Evolutionary conservation across 2,888 invertebrate genomes (phyloP), one percentile per base, ranked within the genome.

Genomic region (Sabatieria punctata): DNA sequence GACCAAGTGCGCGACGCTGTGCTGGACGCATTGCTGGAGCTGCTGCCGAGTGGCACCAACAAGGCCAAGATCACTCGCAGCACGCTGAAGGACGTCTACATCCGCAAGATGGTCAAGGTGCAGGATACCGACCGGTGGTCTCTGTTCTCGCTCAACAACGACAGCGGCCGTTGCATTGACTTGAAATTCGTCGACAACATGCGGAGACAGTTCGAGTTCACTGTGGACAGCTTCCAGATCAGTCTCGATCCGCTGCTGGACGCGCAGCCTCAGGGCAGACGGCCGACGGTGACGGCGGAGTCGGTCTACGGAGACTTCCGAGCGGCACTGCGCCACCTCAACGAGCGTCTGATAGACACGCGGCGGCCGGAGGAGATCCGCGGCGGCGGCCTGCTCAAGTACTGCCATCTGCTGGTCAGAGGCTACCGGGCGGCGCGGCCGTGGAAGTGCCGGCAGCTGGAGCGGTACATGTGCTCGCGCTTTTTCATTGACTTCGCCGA

Each of bases 401-500:
- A 97, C 72, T 97, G 95, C 74, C 88, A 89, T 68, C 77, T 99
- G 60, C 75, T 97, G 60, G 89, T 89, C 46, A 81, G 86, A 67
- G 85, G 82, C 65, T 97, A 93, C 75, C 78, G 81, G 60, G 79
- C 95, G 42, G 85, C 86, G 52, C 78, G 80, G 57, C 80, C 83
- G 22, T 60, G 65, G 43, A 80, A 84, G 70, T 68, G 93, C 64
- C 85, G 88, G 68, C 82, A 79, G 47, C 76, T 95, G 63, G 93
- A 97, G 74, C 80, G 89, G 55, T 97, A 97, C 75, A 99, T 97
- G 97, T 97, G 95, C 77, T 95, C 95, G 57, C 78, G 97, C 61
- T 97, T 97, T 78, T 99, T 99, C 75, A 97, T 97, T 68, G 97
- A 97, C 74, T 97, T 97, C 72, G 84, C 89, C 38, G 95, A 95